Conservation (phyloP, 53 echinoderm and acorn worm genomes). For the Pentamera pediparva region DNA sequence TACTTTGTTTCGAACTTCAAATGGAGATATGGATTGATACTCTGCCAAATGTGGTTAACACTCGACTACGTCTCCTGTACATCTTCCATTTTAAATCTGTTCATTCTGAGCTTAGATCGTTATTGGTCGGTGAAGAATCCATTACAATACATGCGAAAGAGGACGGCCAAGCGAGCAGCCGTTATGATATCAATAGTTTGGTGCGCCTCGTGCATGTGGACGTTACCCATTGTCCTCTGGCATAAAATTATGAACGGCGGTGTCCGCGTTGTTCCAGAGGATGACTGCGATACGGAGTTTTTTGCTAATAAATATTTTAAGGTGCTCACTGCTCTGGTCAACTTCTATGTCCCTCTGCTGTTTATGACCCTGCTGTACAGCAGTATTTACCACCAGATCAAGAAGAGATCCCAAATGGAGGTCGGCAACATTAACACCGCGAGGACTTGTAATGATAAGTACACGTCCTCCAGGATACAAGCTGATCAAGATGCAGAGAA, state of each 20-base stretch:
- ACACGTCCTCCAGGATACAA: slow-evolving; percentile 8
- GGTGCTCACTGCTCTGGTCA: slow-evolving; percentile 72
- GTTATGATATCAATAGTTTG: slow-evolving; percentile 87
- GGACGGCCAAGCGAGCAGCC: slow-evolving; percentile 74
- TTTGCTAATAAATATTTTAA: slow-evolving; percentile 59
- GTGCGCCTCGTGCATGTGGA: slow-evolving; percentile 58
- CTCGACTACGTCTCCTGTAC: slow-evolving; percentile 89
- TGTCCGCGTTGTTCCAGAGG: slow-evolving; percentile 31
- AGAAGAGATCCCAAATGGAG: slow-evolving; percentile 65
- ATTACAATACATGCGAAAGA: slow-evolving; percentile 80
- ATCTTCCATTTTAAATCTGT: slow-evolving; percentile 92
- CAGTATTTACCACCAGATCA: slow-evolving; percentile 78
- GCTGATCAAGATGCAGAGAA: slow-evolving; percentile 17
- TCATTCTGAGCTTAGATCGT: slow-evolving; percentile 82
- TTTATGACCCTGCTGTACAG: slow-evolving; percentile 71
- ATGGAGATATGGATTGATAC: slow-evolving; percentile 73
- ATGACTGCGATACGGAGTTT: slow-evolving; percentile 87
- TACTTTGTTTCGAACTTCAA: slow-evolving; percentile 63
- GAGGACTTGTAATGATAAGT: slow-evolving; percentile 30
- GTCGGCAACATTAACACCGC: slow-evolving; percentile 60
- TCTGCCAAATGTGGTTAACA: slow-evolving; percentile 84
- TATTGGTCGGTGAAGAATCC: slow-evolving; percentile 97
- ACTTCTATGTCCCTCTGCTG: slow-evolving; percentile 83
- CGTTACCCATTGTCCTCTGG: slow-evolving; percentile 75
- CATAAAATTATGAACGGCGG: slow-evolving; percentile 54